A percentile compares a stretch with the other conserved stretches of the same genome.
Evolutionary conservation across 2,797 vertebrate species (phyloP).

Genomic region (Pangasius macronema): DNA sequence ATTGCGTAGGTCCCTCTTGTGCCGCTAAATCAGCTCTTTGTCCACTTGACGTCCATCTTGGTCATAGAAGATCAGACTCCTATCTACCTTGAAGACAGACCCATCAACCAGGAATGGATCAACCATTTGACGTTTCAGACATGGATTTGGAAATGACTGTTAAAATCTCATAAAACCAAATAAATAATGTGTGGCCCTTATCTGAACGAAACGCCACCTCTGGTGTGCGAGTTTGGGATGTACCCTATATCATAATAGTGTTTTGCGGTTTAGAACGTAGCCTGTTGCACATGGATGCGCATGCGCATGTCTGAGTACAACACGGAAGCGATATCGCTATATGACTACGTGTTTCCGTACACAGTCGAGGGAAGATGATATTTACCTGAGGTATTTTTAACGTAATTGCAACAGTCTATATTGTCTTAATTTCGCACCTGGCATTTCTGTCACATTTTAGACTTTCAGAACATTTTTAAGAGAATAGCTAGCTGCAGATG

Average conservation of each 20-base stretch:
- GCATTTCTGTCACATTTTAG: not conserved
- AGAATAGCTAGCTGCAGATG: not conserved
- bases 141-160: not conserved
- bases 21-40: no score
- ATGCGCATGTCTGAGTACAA: not conserved
- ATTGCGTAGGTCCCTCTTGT: no score
- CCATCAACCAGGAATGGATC: not conserved
- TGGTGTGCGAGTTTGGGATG: not conserved
- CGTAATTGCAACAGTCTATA: not conserved
- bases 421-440: not conserved
- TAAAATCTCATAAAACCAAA: not conserved
- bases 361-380: not conserved
- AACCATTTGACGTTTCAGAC: not conserved
- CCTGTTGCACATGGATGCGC: not conserved
- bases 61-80: no score
- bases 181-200: not conserved
- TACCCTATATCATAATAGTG: not conserved
- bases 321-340: slow-evolving; percentile 29
- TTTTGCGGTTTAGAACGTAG: slow-evolving; percentile 9
- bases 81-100: no score
- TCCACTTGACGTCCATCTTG: no score
- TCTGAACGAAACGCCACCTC: not conserved
- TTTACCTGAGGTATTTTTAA: not conserved
- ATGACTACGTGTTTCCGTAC: not conserved
- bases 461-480: no score